Percentiles rank a stretch among this genome's conserved stretches.
Evolutionary conservation across 2,113 vertebrate species (phyloP).

Genomic region (Ictalurus punctatus): DNA sequence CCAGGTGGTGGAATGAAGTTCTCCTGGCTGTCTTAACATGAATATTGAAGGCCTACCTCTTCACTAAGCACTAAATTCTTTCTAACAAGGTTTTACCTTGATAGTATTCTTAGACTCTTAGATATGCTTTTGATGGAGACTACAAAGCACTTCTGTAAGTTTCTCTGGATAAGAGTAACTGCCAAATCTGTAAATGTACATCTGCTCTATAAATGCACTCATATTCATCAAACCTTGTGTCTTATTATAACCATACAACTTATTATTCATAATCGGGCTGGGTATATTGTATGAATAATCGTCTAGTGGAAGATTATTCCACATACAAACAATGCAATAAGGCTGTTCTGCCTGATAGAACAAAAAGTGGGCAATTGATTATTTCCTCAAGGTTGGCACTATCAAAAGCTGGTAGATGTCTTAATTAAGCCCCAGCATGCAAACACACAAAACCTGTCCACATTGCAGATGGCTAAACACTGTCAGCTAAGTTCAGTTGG

Average conservation of each 20-base stretch:
- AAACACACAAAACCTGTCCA: conserved; percentile 21
- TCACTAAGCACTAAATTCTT: background rate
- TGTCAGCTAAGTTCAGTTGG: conserved; percentile 8
- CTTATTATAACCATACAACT: background rate
- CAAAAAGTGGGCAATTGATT: background rate
- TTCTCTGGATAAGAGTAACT: background rate
- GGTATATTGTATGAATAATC: background rate
- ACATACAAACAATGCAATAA: background rate
- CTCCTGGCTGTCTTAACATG: background rate
- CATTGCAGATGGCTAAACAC: conserved; percentile 39
- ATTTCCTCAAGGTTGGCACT: background rate
- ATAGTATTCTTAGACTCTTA: background rate
- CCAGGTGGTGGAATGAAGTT: background rate
- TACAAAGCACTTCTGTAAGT: background rate
- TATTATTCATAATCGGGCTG: background rate
- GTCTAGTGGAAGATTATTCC: background rate
- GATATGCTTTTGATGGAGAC: background rate
- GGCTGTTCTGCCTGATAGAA: background rate
- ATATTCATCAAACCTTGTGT: background rate
- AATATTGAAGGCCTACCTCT: background rate
- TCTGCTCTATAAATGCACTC: background rate
- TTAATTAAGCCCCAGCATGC: conserved; percentile 21
- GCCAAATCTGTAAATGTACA: background rate
- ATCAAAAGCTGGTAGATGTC: conserved; percentile 19
- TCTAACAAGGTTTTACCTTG: background rate